Evolutionary conservation across 2,888 invertebrate genomes (phyloP), one percentile per base, ranked within the genome.

Genomic region (Crioceris asparagi): DNA sequence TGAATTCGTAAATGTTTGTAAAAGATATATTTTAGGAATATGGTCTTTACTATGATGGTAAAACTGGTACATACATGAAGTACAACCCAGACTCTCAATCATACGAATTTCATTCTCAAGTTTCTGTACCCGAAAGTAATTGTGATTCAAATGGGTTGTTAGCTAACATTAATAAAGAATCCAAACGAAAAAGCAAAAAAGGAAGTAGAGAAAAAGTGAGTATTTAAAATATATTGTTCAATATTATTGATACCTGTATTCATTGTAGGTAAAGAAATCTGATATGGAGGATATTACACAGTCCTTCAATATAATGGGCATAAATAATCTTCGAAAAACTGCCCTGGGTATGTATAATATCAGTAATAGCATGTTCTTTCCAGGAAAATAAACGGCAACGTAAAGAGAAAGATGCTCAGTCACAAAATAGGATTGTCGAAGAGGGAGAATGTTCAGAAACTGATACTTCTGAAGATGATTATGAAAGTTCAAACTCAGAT

Each of bases 31-130:
- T 65, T 27, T 54, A 92, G 91, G 83, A 84, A 60, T 75, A 82
- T 52, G 83, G 85, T 2, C 68, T 93, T 17, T 92, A 91, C 60
- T 94, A 92, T 58, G 90, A 93, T 62, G 84, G 86, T 4, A 78
- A 81, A 46, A 80, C 79, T 18, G 83, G 83, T 3, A 84, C 79
- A 37, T 93, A 92, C 61, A 83, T 88, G 56, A 75, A 72, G 52
- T 92, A 85, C 57, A 81, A 91, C 51, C 73, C 80, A 49, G 74
- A 77, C 18, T 81, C 75, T 35, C 73, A 83, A 52, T 67, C 73
- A 21, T 90, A 86, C 62, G 75, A 78, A 39, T 86, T 83, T 61
- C 84, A 90, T 63, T 87, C 86, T 3, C 83, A 83, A 65, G 75
- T 79, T 11, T 30, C 16, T 8, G 27, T 27, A 3, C 2, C 27